Percentiles rank a stretch among this genome's conserved stretches.
phyloP scores from a whole-genome alignment of 2,113 vertebrate genomes.

The Pseudonaja textilis region DNA sequence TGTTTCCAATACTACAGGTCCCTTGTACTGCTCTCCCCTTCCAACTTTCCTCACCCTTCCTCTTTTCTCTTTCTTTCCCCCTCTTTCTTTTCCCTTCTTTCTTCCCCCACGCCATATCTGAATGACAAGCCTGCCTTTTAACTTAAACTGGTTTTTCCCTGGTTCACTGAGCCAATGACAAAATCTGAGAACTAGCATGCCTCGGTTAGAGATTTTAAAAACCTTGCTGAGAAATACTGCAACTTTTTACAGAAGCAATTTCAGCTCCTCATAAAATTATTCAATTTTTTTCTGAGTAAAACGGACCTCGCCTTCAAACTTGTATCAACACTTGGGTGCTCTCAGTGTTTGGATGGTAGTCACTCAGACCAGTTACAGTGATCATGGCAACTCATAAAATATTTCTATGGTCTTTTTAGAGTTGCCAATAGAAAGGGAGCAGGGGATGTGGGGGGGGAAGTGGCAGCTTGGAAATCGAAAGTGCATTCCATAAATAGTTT shows the following conservation, averaged over 20 bases:
- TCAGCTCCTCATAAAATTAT: background rate
- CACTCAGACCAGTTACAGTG: background rate
- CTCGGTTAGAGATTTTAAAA: background rate
- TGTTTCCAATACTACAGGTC: background rate
- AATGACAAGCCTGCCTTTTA: background rate
- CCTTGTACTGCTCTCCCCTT: background rate
- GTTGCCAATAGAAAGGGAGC: too few species aligned
- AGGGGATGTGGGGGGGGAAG: too few species aligned
- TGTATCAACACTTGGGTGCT: background rate
- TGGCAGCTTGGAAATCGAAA: too few species aligned
- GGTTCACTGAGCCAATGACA: background rate
- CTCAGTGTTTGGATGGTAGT: background rate
- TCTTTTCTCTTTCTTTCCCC: background rate
- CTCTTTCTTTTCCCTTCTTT: background rate
- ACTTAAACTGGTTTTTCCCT: background rate
- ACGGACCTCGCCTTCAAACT: background rate
- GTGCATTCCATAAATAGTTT: too few species aligned
- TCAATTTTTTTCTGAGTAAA: background rate
- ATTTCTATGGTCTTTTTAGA: too few species aligned
- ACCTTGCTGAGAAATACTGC: background rate
- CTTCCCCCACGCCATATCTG: background rate
- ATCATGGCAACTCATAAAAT: too few species aligned
- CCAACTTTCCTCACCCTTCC: background rate
- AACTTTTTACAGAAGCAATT: background rate
- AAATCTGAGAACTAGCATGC: background rate